phyloP scores from a whole-genome alignment of 2,797 vertebrate species.

The Tenualosa thibaudeaui region DNA sequence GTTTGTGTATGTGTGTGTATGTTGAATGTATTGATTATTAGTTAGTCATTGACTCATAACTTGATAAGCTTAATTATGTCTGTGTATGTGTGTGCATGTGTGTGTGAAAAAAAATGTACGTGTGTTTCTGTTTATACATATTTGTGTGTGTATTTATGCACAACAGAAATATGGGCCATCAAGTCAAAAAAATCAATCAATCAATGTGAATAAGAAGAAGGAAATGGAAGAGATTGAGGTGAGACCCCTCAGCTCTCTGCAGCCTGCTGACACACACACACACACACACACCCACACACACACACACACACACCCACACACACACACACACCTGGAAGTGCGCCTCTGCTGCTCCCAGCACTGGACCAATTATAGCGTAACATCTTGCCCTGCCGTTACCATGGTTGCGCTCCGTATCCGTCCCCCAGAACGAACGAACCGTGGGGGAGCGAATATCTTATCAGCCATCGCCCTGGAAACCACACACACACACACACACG shows the following conservation, averaged over 20 bases:
- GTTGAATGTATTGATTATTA: background rate
- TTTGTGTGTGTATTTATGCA: background rate
- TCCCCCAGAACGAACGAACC: slow-evolving; percentile 82
- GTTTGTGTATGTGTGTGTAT: background rate
- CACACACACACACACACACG: slow-evolving; percentile 65
- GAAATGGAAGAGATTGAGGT: slow-evolving; percentile 19
- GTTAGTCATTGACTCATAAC: background rate
- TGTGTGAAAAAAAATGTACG: background rate
- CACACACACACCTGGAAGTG: slow-evolving; percentile 77
- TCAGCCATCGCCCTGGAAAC: slow-evolving; percentile 85
- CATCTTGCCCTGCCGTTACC: slow-evolving; percentile 87
- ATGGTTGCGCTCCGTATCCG: slow-evolving; percentile 86
- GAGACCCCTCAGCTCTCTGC: slow-evolving; percentile 10
- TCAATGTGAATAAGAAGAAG: slow-evolving; percentile 23
- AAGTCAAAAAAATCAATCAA: slow-evolving; percentile 14
- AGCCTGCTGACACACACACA: background rate
- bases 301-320: slow-evolving; percentile 56
- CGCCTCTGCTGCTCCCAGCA: slow-evolving; percentile 65
- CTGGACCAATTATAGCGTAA: slow-evolving; percentile 87
- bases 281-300: slow-evolving; percentile 50
- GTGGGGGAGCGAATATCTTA: slow-evolving; percentile 85
- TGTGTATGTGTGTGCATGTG: background rate
- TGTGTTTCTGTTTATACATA: background rate
- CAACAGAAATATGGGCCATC: background rate
- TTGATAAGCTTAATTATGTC: background rate